These are phyloP conservation scores for Endotricha flammealis DNA, from an alignment of 2,888 invertebrate species.

Conservation along the genomic window DNA sequence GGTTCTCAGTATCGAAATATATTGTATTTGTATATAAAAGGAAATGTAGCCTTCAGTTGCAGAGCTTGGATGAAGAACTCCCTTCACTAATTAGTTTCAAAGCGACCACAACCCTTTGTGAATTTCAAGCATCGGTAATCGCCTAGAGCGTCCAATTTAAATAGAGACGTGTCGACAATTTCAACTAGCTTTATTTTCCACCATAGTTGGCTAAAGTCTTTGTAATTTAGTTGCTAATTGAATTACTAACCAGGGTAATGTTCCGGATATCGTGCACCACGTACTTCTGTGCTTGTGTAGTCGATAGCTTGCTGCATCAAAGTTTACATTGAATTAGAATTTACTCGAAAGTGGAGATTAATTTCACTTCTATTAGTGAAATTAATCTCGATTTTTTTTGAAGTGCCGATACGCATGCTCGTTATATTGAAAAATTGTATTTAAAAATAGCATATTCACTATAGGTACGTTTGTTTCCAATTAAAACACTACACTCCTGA, in stretches of 20 bases:
- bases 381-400: conserved; percentile 23
- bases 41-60: conserved; percentile 63
- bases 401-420: too few species aligned
- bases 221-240: conserved; percentile 58
- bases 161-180: conserved; percentile 60
- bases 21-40: conserved; percentile 35
- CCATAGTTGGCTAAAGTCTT: conserved; percentile 53
- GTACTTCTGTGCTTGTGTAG: conserved; percentile 61
- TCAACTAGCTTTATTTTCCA: conserved; percentile 51
- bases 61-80: conserved; percentile 55
- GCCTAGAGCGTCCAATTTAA: conserved; percentile 56
- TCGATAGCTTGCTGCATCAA: conserved; percentile 78
- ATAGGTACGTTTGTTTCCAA: too few species aligned
- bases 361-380: conserved; percentile 36
- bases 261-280: conserved; percentile 48
- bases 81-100: conserved; percentile 71
- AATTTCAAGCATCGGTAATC: conserved; percentile 68
- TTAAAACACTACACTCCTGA: too few species aligned
- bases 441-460: too few species aligned
- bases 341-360: conserved; percentile 31
- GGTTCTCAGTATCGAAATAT: conserved; percentile 14
- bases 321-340: conserved; percentile 38
- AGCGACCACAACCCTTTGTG: conserved; percentile 72
- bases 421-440: too few species aligned
- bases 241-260: conserved; percentile 41